Conservation (phyloP, 1,140 invertebrate species). For the Stratiolaelaps scimitus region DNA sequence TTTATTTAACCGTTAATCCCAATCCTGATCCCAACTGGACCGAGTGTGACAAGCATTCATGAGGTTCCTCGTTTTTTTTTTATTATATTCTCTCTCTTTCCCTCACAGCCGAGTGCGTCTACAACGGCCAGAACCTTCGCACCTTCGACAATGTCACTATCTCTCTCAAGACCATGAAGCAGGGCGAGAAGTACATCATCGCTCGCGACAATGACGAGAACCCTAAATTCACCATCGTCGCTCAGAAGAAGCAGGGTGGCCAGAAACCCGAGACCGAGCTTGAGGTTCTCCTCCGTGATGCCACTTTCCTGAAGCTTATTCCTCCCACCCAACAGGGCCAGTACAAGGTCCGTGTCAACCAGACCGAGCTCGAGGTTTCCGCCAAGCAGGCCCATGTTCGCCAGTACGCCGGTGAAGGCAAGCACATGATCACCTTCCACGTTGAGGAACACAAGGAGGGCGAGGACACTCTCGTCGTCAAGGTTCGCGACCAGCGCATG, state of each 20-base stretch:
- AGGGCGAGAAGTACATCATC: slow-evolving; percentile 21
- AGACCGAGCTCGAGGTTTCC: background rate
- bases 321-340: background rate
- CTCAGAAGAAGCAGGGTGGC: background rate
- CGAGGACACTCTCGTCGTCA: slow-evolving; percentile 12
- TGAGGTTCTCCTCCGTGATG: slow-evolving; percentile 14
- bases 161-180: background rate
- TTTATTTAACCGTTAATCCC: too few relatives aligned
- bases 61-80: background rate
- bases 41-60: too few relatives aligned
- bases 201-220: slow-evolving; percentile 19
- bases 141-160: slow-evolving; percentile 24
- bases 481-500: slow-evolving; percentile 10
- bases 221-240: background rate
- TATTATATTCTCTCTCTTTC: background rate
- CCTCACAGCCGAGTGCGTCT: slow-evolving; percentile 8
- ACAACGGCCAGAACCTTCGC: slow-evolving; percentile 24
- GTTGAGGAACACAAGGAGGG: slow-evolving; percentile 16
- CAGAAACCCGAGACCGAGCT: slow-evolving; percentile 2
- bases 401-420: background rate
- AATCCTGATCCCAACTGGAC: too few relatives aligned
- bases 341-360: slow-evolving; percentile 24
- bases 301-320: slow-evolving; percentile 15
- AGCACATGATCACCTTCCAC: slow-evolving; percentile 26
- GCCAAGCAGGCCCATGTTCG: slow-evolving; percentile 10